phyloP scores from a whole-genome alignment of 2,888 invertebrate genomes.

The Andrena camellia region DNA sequence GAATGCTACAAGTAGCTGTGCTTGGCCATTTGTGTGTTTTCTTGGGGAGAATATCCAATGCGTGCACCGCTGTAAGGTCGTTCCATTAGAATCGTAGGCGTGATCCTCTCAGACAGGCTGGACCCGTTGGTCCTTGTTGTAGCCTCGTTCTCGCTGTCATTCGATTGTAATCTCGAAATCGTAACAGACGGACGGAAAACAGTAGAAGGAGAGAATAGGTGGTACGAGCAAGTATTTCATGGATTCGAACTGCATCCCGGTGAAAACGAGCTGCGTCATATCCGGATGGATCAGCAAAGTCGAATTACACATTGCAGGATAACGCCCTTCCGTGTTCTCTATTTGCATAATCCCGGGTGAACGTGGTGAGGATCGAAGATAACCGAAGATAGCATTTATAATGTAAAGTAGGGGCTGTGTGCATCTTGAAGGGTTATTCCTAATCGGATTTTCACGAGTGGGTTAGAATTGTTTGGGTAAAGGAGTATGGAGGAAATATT shows the following conservation, averaged over 20 bases:
- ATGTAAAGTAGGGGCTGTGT: slow-evolving; percentile 33
- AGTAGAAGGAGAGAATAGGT: slow-evolving; percentile 9
- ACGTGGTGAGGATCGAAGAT: slow-evolving; percentile 43
- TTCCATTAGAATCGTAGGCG: slow-evolving; percentile 36
- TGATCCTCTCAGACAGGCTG: slow-evolving; percentile 23
- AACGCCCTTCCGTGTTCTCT: slow-evolving; percentile 47
- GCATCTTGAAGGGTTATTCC: slow-evolving; percentile 12
- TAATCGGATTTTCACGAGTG: slow-evolving; percentile 26
- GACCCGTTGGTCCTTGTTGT: slow-evolving; percentile 19
- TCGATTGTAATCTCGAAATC: slow-evolving; percentile 50
- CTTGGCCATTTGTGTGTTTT: neutral
- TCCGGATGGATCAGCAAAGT: slow-evolving; percentile 68
- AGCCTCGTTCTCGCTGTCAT: slow-evolving; percentile 25
- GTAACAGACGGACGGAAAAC: slow-evolving; percentile 11
- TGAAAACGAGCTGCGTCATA: slow-evolving; percentile 74
- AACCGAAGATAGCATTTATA: slow-evolving; percentile 37
- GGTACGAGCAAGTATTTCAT: slow-evolving; percentile 58
- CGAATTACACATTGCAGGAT: slow-evolving; percentile 57
- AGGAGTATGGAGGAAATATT: neutral
- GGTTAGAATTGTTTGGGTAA: neutral
- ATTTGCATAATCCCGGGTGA: slow-evolving; percentile 74
- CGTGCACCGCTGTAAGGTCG: slow-evolving; percentile 7
- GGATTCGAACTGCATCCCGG: slow-evolving; percentile 73
- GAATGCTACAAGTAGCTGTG: neutral
- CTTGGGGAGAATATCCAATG: neutral